A percentile compares a stretch with the other conserved stretches of the same genome.
phyloP scores from a whole-genome alignment of 2,888 invertebrate genomes.

The Choreutis nemorana region DNA sequence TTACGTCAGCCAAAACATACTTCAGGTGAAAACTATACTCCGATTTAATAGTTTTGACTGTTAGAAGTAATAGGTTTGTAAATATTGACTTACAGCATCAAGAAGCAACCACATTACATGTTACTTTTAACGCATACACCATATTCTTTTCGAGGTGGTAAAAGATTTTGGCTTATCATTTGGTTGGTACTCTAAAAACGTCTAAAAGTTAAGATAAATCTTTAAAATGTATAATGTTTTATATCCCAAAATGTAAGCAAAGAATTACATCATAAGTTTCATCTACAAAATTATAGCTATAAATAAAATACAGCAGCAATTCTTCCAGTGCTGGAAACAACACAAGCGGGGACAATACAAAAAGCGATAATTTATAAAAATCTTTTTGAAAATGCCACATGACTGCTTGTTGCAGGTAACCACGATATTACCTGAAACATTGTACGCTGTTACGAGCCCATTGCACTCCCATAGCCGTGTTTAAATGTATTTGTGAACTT shows the following conservation, averaged over 20 bases:
- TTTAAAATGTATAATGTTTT: constrained; percentile 2
- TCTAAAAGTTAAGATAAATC: too few relatives aligned
- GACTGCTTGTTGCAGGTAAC: constrained; percentile 44
- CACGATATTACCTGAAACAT: constrained; percentile 46
- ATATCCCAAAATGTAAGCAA: constrained; percentile 4
- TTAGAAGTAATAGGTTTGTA: constrained; percentile 15
- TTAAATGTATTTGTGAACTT: constrained; percentile 4
- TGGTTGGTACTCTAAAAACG: too few relatives aligned
- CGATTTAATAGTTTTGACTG: constrained; percentile 32
- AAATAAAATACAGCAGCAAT: constrained; percentile 3
- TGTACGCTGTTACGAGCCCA: constrained; percentile 35
- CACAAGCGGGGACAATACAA: constrained; percentile 15
- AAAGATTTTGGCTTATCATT: too few relatives aligned
- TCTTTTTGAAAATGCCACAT: constrained; percentile 36
- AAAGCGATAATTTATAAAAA: constrained; percentile 41
- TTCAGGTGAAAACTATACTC: constrained; percentile 52
- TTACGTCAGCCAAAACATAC: constrained; percentile 58
- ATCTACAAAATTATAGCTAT: too few relatives aligned
- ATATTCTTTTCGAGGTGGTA: too few relatives aligned
- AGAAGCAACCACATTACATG: too few relatives aligned
- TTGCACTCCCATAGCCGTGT: constrained; percentile 23
- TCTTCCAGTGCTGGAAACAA: constrained; percentile 1
- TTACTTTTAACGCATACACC: too few relatives aligned
- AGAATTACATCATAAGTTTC: constrained; percentile 6
- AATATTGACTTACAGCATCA: too few relatives aligned